Evolutionary conservation across 2,888 invertebrate genomes (phyloP).

Genomic region (Scaptomyza tumidula): DNA sequence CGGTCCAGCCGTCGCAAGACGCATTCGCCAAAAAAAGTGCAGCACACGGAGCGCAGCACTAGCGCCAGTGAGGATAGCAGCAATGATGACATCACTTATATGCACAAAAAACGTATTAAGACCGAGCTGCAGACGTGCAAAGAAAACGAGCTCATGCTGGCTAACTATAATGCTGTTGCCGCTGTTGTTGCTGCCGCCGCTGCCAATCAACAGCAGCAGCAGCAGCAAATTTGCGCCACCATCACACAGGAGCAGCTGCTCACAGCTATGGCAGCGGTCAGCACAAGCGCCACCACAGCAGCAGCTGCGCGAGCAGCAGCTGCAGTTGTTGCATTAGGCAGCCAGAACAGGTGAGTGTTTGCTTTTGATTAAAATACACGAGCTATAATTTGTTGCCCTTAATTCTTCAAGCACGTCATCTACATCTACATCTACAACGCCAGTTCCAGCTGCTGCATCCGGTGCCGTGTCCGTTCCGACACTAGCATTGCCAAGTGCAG

Average conservation of each 20-base stretch:
- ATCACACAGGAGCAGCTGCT: slow-evolving; percentile 58
- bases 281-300: slow-evolving; percentile 14
- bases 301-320: slow-evolving; percentile 33
- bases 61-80: slow-evolving; percentile 52
- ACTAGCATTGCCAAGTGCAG: slow-evolving; percentile 13
- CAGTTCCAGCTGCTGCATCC: slow-evolving; percentile 1
- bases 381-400: background rate
- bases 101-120: slow-evolving; percentile 48
- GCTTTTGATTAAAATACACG: background rate
- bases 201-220: slow-evolving; percentile 46
- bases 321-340: slow-evolving; percentile 14
- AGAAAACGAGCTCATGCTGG: slow-evolving; percentile 69
- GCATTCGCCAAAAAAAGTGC: slow-evolving; percentile 67
- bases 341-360: slow-evolving; percentile 40
- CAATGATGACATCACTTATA: slow-evolving; percentile 33
- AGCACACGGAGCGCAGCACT: slow-evolving; percentile 45
- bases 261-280: slow-evolving; percentile 45
- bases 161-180: slow-evolving; percentile 69
- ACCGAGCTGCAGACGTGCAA: slow-evolving; percentile 49
- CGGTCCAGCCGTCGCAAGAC: slow-evolving; percentile 71
- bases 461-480: slow-evolving; percentile 1
- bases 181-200: slow-evolving; percentile 67
- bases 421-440: slow-evolving; percentile 7
- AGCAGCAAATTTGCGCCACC: slow-evolving; percentile 51
- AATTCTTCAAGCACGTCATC: slow-evolving; percentile 19